A percentile compares a stretch with the other conserved stretches of the same genome.
Evolutionary conservation across 2,113 vertebrate genomes (phyloP).

Genomic region (Xiphophorus hellerii): DNA sequence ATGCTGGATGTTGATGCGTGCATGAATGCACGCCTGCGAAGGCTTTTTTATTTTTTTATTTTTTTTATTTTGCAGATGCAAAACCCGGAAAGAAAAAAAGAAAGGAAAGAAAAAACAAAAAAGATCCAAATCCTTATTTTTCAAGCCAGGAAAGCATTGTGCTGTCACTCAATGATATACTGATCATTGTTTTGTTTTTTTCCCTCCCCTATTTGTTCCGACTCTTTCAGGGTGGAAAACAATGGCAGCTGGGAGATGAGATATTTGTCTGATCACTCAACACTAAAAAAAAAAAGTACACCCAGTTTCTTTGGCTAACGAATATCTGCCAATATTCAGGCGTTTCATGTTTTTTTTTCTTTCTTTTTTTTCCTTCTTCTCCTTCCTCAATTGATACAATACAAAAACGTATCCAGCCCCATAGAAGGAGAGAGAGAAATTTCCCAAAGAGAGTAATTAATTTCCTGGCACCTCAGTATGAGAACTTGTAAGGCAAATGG

Average conservation of each 20-base stretch:
- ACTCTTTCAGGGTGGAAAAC: conserved; percentile 38
- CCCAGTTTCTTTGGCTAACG: conserved; percentile 17
- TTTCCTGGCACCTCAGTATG: conserved; percentile 67
- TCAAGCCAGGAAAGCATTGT: conserved; percentile 19
- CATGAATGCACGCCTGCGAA: conserved; percentile 64
- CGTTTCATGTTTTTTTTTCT: conserved; percentile 37
- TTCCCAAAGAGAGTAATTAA: conserved; percentile 78
- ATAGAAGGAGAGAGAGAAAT: conserved; percentile 57
- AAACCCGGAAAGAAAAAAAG: conserved; percentile 17
- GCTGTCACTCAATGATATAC: conserved; percentile 44
- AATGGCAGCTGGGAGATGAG: conserved; percentile 49
- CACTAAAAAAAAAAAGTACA: conserved; percentile 48
- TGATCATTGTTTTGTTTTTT: conserved; percentile 39
- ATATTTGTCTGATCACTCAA: conserved; percentile 44
- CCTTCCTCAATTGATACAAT: conserved; percentile 46
- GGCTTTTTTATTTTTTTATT: conserved; percentile 26
- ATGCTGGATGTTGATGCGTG: conserved; percentile 53
- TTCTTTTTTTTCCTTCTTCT: background rate
- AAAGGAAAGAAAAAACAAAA: conserved; percentile 35
- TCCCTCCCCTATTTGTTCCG: conserved; percentile 4
- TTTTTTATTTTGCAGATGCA: conserved; percentile 50
- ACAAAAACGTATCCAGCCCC: conserved; percentile 48
- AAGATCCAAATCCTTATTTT: conserved; percentile 41
- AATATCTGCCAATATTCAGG: conserved; percentile 60
- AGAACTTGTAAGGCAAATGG: conserved; percentile 56